Conservation (phyloP, 2,888 invertebrate species). For the Synergus laeviventris region DNA sequence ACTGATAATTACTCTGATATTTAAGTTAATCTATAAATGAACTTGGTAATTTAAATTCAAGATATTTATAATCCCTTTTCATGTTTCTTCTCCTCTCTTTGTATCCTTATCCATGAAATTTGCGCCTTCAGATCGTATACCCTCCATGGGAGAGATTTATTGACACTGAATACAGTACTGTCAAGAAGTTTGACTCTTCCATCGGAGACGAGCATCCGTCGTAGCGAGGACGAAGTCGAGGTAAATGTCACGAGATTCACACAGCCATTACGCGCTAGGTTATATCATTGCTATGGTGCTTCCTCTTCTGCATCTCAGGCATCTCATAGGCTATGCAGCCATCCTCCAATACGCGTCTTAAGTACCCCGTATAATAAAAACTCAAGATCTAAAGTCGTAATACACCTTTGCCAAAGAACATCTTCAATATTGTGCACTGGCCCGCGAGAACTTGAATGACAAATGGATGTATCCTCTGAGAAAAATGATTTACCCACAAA, state of each 20-base stretch:
- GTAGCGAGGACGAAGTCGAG: conserved; percentile 55
- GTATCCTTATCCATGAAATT: background rate
- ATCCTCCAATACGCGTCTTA: conserved; percentile 21
- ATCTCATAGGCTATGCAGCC: background rate
- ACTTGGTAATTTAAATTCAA: no score
- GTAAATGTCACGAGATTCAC: conserved; percentile 73
- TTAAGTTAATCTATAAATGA: no score
- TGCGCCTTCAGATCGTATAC: background rate
- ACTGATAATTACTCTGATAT: no score
- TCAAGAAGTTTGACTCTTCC: conserved; percentile 49
- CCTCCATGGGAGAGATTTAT: conserved; percentile 15
- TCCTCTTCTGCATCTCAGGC: conserved; percentile 35
- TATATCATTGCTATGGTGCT: conserved; percentile 59
- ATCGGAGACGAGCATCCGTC: conserved; percentile 57
- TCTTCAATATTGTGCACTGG: background rate
- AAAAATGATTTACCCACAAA: conserved; percentile 2
- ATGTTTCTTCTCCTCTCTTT: no score
- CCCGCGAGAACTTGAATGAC: background rate
- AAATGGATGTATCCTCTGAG: background rate
- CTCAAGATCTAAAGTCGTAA: conserved; percentile 33
- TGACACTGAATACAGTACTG: conserved; percentile 43
- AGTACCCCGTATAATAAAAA: background rate
- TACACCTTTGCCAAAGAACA: background rate
- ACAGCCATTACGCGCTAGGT: conserved; percentile 67
- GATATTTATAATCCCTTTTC: no score